Evolutionary conservation across 2,888 invertebrate species (phyloP), one percentile per base, ranked within the genome.

Genomic region (Incurvaria masculella): DNA sequence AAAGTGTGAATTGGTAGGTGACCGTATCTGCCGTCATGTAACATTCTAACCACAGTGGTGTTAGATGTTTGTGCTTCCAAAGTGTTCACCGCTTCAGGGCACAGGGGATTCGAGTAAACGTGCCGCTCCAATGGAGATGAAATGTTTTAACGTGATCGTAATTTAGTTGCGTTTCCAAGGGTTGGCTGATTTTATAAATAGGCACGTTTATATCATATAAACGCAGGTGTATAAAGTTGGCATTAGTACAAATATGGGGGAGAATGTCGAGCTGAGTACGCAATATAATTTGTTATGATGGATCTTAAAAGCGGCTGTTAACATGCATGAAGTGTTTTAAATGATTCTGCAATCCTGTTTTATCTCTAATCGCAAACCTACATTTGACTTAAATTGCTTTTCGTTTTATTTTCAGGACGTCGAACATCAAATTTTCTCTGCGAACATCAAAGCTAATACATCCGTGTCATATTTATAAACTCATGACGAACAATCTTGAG

Each of bases 401-500:
- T 33, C 4, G 14, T 33, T 33, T 33, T 33, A 33, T 33, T 33
- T 33, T 33, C 33, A 33, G 33, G 14, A 14, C 8, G 8, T 33
- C 33, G 33, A 33, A 33, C 33, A 33, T 33, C 33, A 33, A 33
- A 33, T n/a, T n/a, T 8, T 8, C 33, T n/a, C 11, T 3, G 33
- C 3, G 14, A 3, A 33, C 33, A 33, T 33, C 33, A 33, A 33
- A 33, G 33, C 33, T 8, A n/a, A 3, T 8, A 33, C 33, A 33
- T 33, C 33, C 14, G 33, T 33, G 33, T 33, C 33, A 33, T 33
- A 33, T 33, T 33, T n/a, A 33, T 33, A 33, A 33, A 33, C 33
- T 8, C 11, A 54, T 63, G 57, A 57, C 58, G 65, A 59, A 59
- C 61, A 61, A 64, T 62, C 60, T 59, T 57, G 55, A 59, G 64